Base-by-base conservation (phyloP, 2,797 vertebrate species). In the Paguma larvata region DNA sequence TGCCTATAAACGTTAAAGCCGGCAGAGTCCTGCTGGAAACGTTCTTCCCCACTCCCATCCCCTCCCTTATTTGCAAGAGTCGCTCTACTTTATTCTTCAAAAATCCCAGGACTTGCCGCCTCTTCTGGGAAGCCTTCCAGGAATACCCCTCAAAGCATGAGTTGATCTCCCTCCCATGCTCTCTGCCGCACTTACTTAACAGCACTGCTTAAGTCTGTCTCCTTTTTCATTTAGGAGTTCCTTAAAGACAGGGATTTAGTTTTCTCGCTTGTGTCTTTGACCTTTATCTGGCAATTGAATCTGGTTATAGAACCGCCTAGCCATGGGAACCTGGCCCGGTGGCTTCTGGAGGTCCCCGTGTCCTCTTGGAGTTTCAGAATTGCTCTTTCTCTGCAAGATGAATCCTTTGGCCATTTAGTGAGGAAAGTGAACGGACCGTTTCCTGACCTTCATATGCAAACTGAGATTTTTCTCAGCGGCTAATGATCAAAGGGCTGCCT, bases 371-470 rank as follows among this genome's bases (percentile, higher is more conserved):
- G 44, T n/a, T 62, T 86, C 56, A 4, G 27, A 95, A 79, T 62
- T 46, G 21, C 65, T 73, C 53, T 70, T 51, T 90, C 38, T 59
- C 63, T 56, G 15, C 19, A 53, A 96, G 83, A 84, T 8, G 80
- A 82, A 89, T 82, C 46, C 30, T 77, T 34, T 46, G 95, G 75
- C 75, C 94, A 16, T 82, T 97, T 93, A 89, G 67, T 4, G 48
- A 96, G 84, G 79, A 93, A 95, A 98, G 86, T 8, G 89, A 93
- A 94, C 59, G 30, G 93, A 92, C 97, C 92, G 97, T 98, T 98
- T 98, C 75, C 97, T 96, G 95, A 96, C 95, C 97, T 97, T 98
- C 94, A 97, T 97, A 95, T 96, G 96, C 97, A 97, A 95, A 93
- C 92, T 46, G 96, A 98, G 97, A 96, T 84, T 97, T 96, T 96